Percentiles rank a stretch among this genome's conserved stretches.
phyloP scores from a whole-genome alignment of 2,888 invertebrate species.

The Zaprionus lineosus region DNA sequence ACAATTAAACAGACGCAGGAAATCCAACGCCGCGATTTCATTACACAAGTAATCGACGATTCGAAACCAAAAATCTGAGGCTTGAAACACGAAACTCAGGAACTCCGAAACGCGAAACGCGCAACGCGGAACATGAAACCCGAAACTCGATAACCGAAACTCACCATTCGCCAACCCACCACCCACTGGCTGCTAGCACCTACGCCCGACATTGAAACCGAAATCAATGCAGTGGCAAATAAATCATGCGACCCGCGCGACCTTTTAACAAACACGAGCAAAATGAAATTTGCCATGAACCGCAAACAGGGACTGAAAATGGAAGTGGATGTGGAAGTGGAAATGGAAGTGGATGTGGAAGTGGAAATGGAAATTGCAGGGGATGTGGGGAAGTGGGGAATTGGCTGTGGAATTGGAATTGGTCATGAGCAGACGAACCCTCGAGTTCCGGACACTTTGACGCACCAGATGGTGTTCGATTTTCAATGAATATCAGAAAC shows the following conservation, averaged over 20 bases:
- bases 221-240: constrained; percentile 72
- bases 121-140: too few species aligned
- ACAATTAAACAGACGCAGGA: constrained; percentile 44
- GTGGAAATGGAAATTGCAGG: constrained; percentile 28
- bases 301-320: constrained; percentile 46
- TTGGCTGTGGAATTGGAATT: constrained; percentile 26
- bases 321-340: constrained; percentile 51
- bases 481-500: background rate
- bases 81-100: background rate
- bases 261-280: constrained; percentile 58
- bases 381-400: too few species aligned
- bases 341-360: constrained; percentile 37
- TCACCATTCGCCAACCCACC: too few species aligned
- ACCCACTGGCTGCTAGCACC: too few species aligned
- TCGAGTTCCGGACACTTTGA: constrained; percentile 24
- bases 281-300: constrained; percentile 60
- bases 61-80: too few species aligned
- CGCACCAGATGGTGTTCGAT: constrained; percentile 15
- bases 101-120: too few species aligned
- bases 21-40: constrained; percentile 51
- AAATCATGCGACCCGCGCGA: constrained; percentile 65
- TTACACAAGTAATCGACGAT: constrained; percentile 24
- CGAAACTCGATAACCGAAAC: constrained; percentile 15
- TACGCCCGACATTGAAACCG: constrained; percentile 35
- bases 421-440: constrained; percentile 13